phyloP scores from a whole-genome alignment of 1,140 invertebrate species.

The Cepaea nemoralis region DNA sequence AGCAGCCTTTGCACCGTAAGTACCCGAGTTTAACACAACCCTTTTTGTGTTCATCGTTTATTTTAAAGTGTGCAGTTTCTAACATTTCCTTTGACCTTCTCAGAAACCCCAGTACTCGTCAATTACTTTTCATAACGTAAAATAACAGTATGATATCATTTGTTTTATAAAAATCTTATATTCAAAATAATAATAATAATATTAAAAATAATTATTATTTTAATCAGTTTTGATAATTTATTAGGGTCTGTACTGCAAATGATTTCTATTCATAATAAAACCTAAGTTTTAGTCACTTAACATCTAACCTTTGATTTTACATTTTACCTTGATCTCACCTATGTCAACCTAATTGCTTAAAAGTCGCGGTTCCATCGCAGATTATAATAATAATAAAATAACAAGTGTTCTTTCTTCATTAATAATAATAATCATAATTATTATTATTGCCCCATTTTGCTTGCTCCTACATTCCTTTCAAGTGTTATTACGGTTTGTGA shows the following conservation, averaged over 20 bases:
- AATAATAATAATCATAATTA: neutral
- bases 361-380: neutral
- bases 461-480: too few relatives aligned
- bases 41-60: neutral
- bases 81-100: neutral
- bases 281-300: neutral
- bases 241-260: too few relatives aligned
- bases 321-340: neutral
- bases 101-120: too few relatives aligned
- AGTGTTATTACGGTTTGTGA: too few relatives aligned
- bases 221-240: too few relatives aligned
- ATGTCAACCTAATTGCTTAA: neutral
- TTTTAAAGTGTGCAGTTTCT: conserved; percentile 5
- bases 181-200: too few relatives aligned
- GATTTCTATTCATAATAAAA: too few relatives aligned
- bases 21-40: neutral
- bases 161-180: too few relatives aligned
- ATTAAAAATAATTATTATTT: too few relatives aligned
- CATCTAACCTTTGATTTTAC: neutral
- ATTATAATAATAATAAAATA: neutral
- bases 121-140: too few relatives aligned
- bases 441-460: too few relatives aligned
- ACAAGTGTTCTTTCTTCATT: neutral
- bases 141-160: too few relatives aligned
- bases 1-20: conserved; percentile 38